phyloP scores from a whole-genome alignment of 2,797 vertebrate genomes.

The Gymnoscopelus braueri region DNA sequence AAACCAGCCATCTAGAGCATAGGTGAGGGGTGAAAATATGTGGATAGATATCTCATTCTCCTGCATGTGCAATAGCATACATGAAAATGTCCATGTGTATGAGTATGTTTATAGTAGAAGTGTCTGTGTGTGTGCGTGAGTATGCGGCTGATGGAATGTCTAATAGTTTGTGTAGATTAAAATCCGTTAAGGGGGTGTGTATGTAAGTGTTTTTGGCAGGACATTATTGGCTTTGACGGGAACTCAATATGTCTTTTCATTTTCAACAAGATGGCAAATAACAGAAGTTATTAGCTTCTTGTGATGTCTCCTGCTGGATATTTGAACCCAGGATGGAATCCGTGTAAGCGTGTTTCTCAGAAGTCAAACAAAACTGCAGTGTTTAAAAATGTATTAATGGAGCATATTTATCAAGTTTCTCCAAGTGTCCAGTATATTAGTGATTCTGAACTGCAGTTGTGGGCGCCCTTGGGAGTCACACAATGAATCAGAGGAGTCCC shows the following conservation, averaged over 20 bases:
- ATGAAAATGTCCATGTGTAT: constrained; percentile 58
- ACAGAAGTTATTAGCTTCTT: not conserved
- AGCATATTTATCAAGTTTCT: constrained; percentile 38
- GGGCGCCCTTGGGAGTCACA: not conserved
- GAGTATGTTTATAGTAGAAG: constrained; percentile 69
- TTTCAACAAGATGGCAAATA: constrained; percentile 1
- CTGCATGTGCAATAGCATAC: constrained; percentile 50
- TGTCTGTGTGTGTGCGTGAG: constrained; percentile 68
- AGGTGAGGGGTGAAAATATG: constrained; percentile 55
- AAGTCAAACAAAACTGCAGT: not conserved
- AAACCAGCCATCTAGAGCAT: constrained; percentile 57
- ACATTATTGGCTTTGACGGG: constrained; percentile 56
- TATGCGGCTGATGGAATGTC: constrained; percentile 59
- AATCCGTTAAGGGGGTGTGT: constrained; percentile 60
- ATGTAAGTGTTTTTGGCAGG: constrained; percentile 38
- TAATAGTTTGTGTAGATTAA: constrained; percentile 74
- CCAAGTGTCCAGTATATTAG: constrained; percentile 34
- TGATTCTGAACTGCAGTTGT: constrained; percentile 10
- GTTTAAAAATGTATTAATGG: not conserved
- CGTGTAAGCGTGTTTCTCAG: not conserved
- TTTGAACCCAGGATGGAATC: not conserved
- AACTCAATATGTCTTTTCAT: constrained; percentile 23
- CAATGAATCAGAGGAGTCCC: not conserved
- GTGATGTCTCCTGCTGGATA: not conserved
- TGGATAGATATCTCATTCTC: constrained; percentile 39